Base-by-base conservation (phyloP, 2,888 invertebrate species). In the Cataglyphis rosenhaueri region DNA sequence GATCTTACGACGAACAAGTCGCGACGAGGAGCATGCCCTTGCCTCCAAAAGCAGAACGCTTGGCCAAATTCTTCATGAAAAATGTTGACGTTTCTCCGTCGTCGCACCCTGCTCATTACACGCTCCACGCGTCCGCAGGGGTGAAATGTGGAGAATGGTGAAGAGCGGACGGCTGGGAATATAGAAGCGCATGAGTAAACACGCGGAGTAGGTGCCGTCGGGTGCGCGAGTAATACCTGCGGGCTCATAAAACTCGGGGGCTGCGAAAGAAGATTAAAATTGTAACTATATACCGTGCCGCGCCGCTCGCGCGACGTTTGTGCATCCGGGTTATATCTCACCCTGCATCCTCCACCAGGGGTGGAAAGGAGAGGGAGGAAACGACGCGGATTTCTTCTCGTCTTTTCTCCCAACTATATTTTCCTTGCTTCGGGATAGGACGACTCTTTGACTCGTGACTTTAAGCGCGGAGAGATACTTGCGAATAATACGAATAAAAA, bases 401-500 rank as follows among this genome's bases (percentile, higher is more conserved):
- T 81, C 44, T 62, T 57, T 41, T 35, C 59, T 59, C 44, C 44
- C 44, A 35, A 59, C 48, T 44, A n/a, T 35, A 55, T 62, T 35
- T 41, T 65, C 41, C 68, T 66, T 41, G 48, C 48, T 29, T 55
- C 57, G 48, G 41, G 38, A 38, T 32, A 38, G 81, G 57, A 15
- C 65, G 57, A 32, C 64, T 61, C 68, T 70, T 75, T 70, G 62
- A 41, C 70, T 61, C 68, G 64, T 75, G 75, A 76, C 52, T 44
- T 71, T 25, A 38, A 71, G 70, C 61, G 82, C 83, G 84, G 82
- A 73, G 87, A 84, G 84, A 85, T 88, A 85, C 86, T 87, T 65
- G 81, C 78, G 81, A 87, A 89, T 90, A 87, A 90, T 90, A 83
- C 71, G 85, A 89, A 88, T 90, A 87, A 89, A 90, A 90, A 87